phyloP scores from a whole-genome alignment of 2,888 invertebrate species.

The Cryptosula pallasiana region DNA sequence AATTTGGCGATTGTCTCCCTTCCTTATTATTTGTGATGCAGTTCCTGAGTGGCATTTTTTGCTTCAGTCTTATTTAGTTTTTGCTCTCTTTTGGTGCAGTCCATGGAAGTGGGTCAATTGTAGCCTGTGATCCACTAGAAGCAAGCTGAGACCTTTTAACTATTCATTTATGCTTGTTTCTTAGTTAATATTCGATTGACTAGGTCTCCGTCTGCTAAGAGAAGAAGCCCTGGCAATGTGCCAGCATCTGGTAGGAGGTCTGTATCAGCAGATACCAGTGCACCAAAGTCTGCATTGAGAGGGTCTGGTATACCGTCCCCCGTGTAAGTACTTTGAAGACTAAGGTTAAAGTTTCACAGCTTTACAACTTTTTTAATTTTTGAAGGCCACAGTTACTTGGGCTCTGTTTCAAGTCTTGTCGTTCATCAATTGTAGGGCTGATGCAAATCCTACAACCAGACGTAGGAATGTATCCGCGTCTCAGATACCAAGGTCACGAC shows the following conservation, averaged over 20 bases:
- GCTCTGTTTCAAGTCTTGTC: neutral
- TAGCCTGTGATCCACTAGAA: too few species aligned
- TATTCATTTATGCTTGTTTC: too few species aligned
- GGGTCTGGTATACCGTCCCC: neutral
- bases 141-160: too few species aligned
- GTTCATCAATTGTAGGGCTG: neutral
- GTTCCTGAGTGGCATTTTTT: too few species aligned
- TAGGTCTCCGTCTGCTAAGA: constrained; percentile 9
- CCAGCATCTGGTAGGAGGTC: neutral
- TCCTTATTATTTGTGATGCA: too few species aligned
- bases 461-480: neutral
- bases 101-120: too few species aligned
- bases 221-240: neutral
- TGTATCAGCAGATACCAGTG: constrained; percentile 1
- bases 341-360: too few species aligned
- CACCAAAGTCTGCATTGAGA: neutral
- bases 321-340: neutral
- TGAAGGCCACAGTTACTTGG: neutral
- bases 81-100: too few species aligned
- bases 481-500: constrained; percentile 13
- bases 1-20: too few species aligned
- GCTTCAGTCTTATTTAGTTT: too few species aligned
- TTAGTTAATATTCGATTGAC: too few species aligned
- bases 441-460: neutral
- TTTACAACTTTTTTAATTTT: neutral